Evolutionary conservation across 2,888 invertebrate genomes (phyloP).

Genomic region (Pseudococcus jackbeardsleyi): DNA sequence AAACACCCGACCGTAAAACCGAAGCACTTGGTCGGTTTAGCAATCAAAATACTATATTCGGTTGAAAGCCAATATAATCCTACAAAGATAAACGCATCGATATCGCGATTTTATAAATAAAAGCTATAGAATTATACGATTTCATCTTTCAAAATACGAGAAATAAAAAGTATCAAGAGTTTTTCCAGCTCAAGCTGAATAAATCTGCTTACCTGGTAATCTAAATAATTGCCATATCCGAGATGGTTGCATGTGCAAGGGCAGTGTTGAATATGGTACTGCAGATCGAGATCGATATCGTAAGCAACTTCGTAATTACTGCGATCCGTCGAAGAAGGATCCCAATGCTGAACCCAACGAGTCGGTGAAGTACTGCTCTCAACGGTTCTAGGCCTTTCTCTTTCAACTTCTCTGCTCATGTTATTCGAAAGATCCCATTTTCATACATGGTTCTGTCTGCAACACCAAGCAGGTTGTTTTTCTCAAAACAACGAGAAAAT

Average conservation of each 20-base stretch:
- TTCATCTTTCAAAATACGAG: not conserved
- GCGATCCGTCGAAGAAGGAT: conserved; percentile 42
- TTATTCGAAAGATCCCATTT: conserved; percentile 48
- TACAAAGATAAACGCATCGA: not conserved
- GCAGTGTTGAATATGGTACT: conserved; percentile 90
- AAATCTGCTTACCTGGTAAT: conserved; percentile 80
- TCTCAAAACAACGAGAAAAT: not conserved
- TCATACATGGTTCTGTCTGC: conserved; percentile 16
- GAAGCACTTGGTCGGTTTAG: not conserved
- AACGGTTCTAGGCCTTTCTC: conserved; percentile 57
- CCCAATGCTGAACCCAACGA: conserved; percentile 61
- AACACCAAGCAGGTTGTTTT: not conserved
- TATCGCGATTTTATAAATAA: not conserved
- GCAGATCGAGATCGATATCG: conserved; percentile 85
- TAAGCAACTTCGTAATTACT: conserved; percentile 59
- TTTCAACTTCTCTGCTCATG: conserved; percentile 53
- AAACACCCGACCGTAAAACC: not conserved
- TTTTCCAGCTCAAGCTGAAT: conserved; percentile 29
- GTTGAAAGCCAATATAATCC: conserved; percentile 15
- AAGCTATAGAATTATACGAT: not conserved
- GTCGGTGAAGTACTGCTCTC: conserved; percentile 65
- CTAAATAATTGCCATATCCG: conserved; percentile 93
- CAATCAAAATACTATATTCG: conserved; percentile 5
- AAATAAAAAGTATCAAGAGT: conserved; percentile 50
- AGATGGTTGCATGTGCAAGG: conserved; percentile 93